A percentile compares a stretch with the other conserved stretches of the same genome.
Conservation (phyloP, 2,888 invertebrate genomes). For the Fabriciana adippe region DNA sequence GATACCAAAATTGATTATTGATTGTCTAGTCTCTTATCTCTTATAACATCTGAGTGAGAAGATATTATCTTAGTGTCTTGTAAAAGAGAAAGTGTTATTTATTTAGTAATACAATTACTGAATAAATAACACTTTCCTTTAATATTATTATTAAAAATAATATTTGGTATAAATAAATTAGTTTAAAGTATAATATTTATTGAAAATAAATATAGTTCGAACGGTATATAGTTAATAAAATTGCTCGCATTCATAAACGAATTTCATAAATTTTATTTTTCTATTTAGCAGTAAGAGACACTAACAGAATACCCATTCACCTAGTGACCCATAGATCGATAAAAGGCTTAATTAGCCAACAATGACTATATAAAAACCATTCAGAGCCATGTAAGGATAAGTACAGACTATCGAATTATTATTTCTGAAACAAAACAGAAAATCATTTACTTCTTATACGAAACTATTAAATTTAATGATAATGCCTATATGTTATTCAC, state of each 20-base stretch:
- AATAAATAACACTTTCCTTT: too few species aligned
- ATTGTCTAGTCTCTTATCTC: too few species aligned
- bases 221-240: too few species aligned
- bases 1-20: too few species aligned
- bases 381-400: constrained; percentile 47
- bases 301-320: constrained; percentile 60
- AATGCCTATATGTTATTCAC: constrained; percentile 1
- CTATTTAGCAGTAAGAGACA: constrained; percentile 47
- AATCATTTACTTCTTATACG: neutral
- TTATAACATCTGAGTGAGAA: too few species aligned
- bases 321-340: constrained; percentile 62
- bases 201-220: too few species aligned
- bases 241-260: constrained; percentile 13
- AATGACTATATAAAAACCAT: constrained; percentile 65
- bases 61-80: too few species aligned
- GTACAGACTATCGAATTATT: constrained; percentile 25
- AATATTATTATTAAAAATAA: too few species aligned
- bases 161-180: too few species aligned
- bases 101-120: too few species aligned
- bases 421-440: constrained; percentile 17
- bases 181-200: too few species aligned
- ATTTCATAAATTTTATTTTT: neutral
- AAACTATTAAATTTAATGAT: constrained; percentile 8
- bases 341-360: constrained; percentile 68
- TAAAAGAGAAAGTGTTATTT: too few species aligned